A percentile compares a stretch with the other conserved stretches of the same genome.
These are phyloP conservation scores for Rana temporaria DNA, from an alignment of 2,113 vertebrate species.

Conservation along the genomic window DNA sequence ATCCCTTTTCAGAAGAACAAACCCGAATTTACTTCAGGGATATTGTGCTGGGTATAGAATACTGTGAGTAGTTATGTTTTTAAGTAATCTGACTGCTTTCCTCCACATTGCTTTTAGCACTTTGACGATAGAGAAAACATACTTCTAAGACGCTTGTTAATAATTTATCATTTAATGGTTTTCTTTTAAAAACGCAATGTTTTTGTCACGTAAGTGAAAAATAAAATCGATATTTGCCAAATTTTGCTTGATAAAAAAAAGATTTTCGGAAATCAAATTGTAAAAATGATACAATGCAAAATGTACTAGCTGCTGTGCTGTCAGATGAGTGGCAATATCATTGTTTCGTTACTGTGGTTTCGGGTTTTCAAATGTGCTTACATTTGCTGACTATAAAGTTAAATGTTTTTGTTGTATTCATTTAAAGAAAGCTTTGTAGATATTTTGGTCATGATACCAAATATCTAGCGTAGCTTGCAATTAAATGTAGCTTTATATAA, in stretches of 20 bases:
- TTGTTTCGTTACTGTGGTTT: no score
- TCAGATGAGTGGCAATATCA: no score
- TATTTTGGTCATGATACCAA: no score
- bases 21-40: slow-evolving; percentile 90
- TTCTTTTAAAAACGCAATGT: neutral
- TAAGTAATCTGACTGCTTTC: fast-evolving
- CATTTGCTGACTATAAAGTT: no score
- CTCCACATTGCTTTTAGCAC: slow-evolving; percentile 39
- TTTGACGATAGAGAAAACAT: neutral
- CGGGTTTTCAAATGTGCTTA: no score
- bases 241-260: neutral
- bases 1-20: slow-evolving; percentile 87
- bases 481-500: no score
- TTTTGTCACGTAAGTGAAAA: neutral
- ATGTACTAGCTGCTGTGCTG: no score
- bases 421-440: no score
- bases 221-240: neutral
- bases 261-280: no score
- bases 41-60: slow-evolving; percentile 94
- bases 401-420: no score
- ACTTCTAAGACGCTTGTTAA: neutral
- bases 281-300: no score
- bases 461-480: no score
- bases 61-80: slow-evolving; percentile 81
- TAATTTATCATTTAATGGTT: slow-evolving; percentile 7